These are phyloP conservation scores for Misgurnus mizolepis DNA, from an alignment of 2,113 vertebrate genomes.

Conservation along the genomic window DNA sequence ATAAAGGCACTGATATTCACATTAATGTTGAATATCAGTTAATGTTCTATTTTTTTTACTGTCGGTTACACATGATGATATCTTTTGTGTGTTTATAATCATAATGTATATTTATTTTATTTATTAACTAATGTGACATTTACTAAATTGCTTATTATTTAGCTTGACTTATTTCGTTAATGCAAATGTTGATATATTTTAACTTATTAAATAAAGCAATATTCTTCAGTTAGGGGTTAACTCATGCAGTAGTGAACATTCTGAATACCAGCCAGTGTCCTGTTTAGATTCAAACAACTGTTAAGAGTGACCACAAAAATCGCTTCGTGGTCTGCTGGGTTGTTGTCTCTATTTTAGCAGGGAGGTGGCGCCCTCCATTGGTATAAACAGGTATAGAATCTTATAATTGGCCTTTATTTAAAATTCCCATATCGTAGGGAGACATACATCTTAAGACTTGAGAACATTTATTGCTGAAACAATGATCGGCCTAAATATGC, in stretches of 20 bases:
- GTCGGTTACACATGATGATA: not conserved
- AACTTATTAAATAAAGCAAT: not conserved
- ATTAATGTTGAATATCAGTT: not conserved
- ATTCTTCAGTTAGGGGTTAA: not conserved
- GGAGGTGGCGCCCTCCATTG: slow-evolving; percentile 27
- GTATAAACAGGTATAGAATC: not conserved
- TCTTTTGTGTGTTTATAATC: not conserved
- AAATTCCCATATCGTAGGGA: too few species aligned
- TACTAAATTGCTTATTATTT: not conserved
- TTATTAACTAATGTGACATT: not conserved
- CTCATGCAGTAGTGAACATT: not conserved
- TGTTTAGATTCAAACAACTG: not conserved
- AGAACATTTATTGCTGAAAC: not conserved
- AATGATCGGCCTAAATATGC: not conserved
- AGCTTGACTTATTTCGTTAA: not conserved
- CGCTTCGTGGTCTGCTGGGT: not conserved
- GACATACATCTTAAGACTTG: not conserved
- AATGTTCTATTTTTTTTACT: not conserved
- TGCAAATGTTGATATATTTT: not conserved
- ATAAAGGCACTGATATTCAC: not conserved
- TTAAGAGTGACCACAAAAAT: not conserved
- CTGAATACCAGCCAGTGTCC: not conserved
- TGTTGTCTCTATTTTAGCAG: not conserved
- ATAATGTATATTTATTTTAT: not conserved
- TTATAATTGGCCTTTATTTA: too few species aligned